phyloP scores from a whole-genome alignment of 2,888 invertebrate species.

The Drosophila lacicola region DNA sequence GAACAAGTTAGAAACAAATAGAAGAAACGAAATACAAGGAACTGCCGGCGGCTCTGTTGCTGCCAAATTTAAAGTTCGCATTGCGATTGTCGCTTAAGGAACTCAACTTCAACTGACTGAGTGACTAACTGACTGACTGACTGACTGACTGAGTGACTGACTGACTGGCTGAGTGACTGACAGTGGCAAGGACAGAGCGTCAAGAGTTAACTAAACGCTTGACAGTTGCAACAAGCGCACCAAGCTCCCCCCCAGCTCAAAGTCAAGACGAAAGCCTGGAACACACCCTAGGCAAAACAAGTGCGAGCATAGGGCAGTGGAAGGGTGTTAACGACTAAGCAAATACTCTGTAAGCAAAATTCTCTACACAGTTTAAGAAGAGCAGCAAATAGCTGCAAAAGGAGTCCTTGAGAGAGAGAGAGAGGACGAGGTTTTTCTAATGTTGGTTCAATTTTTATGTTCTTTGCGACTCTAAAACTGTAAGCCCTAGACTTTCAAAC shows the following conservation, averaged over 20 bases:
- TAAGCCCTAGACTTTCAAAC: no score
- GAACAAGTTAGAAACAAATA: constrained; percentile 48
- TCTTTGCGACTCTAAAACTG: no score
- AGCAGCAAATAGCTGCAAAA: no score
- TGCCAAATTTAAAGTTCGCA: constrained; percentile 22
- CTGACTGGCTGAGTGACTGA: constrained; percentile 25
- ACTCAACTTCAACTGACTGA: constrained; percentile 20
- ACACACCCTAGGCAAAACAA: constrained; percentile 12
- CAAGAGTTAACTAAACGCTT: constrained; percentile 77
- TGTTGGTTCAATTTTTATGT: no score
- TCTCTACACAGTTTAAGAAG: background rate
- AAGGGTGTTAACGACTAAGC: background rate
- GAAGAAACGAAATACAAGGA: background rate
- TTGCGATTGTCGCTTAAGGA: constrained; percentile 13
- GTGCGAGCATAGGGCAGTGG: background rate
- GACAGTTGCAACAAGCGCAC: constrained; percentile 68
- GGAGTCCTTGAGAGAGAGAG: no score
- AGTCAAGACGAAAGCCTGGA: constrained; percentile 6
- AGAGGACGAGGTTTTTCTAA: no score
- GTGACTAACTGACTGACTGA: constrained; percentile 18
- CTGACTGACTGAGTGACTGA: constrained; percentile 17
- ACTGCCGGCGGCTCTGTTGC: constrained; percentile 8
- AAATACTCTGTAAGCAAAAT: background rate
- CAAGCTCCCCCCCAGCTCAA: background rate
- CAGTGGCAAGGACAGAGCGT: constrained; percentile 45